Conservation (phyloP, 2,113 vertebrate genomes). For the Carlito syrichta region DNA sequence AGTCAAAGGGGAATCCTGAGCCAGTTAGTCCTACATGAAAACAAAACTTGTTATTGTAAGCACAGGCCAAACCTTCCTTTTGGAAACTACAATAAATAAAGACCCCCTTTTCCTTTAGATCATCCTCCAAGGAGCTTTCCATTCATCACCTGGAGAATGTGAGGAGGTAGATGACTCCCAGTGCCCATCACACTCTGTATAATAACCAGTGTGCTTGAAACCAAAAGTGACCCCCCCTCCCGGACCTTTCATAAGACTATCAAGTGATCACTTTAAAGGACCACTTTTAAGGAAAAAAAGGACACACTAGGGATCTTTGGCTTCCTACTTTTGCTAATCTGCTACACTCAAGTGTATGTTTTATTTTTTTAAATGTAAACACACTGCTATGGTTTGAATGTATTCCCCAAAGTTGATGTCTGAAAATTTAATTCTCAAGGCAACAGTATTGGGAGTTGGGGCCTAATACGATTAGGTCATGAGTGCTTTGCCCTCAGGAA, state of each 20-base stretch:
- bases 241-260: not conserved
- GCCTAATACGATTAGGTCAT: not conserved
- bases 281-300: too few species aligned
- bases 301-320: too few species aligned
- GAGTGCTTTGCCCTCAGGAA: not conserved
- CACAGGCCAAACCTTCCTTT: not conserved
- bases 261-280: not conserved
- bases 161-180: not conserved
- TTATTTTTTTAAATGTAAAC: not conserved
- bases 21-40: constrained; percentile 78
- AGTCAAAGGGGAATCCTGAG: constrained; percentile 91
- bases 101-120: not conserved
- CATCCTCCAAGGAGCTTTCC: accelerated
- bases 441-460: not conserved
- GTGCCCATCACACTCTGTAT: accelerated
- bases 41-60: constrained; percentile 46
- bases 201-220: not conserved
- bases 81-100: not conserved
- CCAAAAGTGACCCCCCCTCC: accelerated
- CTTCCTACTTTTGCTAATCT: not conserved
- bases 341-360: not conserved
- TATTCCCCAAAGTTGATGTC: not conserved
- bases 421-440: not conserved
- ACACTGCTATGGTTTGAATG: not conserved
- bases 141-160: too few species aligned